Conservation (phyloP, 2,888 invertebrate species). For the Cerastis rubricosa region DNA sequence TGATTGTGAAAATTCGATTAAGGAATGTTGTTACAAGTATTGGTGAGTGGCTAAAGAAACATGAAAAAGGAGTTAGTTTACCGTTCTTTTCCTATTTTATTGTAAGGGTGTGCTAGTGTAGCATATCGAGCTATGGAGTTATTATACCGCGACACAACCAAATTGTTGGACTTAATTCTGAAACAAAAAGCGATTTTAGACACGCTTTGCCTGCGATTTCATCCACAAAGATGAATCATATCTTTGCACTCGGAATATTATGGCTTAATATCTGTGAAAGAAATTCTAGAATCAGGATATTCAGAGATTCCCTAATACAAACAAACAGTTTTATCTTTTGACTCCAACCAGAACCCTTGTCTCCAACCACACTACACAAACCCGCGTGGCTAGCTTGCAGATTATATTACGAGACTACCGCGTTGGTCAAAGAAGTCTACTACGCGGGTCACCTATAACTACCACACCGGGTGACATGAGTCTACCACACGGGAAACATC, state of each 20-base stretch:
- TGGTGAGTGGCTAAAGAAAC: not conserved
- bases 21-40: not conserved
- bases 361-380: not conserved
- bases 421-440: not conserved
- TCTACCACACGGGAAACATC: not conserved
- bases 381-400: not conserved
- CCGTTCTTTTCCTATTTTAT: conserved; percentile 70
- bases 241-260: not conserved
- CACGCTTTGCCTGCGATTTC: not conserved
- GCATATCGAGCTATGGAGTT: conserved; percentile 96
- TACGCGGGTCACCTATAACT: not conserved
- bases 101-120: conserved; percentile 93
- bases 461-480: not conserved
- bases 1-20: too few species aligned
- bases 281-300: not conserved
- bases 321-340: too few species aligned
- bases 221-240: not conserved
- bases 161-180: conserved; percentile 73
- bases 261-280: not conserved
- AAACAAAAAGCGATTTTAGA: not conserved
- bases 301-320: not conserved
- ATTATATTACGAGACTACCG: not conserved
- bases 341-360: not conserved
- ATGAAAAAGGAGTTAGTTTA: not conserved
- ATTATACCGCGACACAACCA: conserved; percentile 96